Conservation (phyloP, 2,797 vertebrate species). For the Pagetopsis macropterus region DNA sequence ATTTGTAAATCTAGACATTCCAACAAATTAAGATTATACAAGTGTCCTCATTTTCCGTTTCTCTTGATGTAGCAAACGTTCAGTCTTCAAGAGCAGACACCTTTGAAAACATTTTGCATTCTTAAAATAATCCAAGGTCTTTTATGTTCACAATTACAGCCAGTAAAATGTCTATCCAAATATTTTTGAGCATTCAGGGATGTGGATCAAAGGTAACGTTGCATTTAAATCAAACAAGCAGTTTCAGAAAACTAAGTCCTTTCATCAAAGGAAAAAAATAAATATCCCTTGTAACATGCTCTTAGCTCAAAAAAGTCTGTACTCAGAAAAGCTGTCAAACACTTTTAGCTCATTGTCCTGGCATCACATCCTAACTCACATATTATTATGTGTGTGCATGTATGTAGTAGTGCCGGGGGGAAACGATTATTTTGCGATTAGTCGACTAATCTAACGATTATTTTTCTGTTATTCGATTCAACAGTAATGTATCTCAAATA, state of each 20-base stretch:
- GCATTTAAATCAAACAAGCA: slow-evolving; percentile 53
- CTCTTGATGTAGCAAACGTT: slow-evolving; percentile 3
- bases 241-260: slow-evolving; percentile 49
- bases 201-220: slow-evolving; percentile 41
- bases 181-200: slow-evolving; percentile 21
- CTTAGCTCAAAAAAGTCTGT: slow-evolving; percentile 50
- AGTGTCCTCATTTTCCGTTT: neutral
- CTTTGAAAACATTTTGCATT: slow-evolving; percentile 8
- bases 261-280: slow-evolving; percentile 49
- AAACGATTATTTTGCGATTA: no score
- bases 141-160: slow-evolving; percentile 19
- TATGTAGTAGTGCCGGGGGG: neutral
- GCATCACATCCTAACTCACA: neutral
- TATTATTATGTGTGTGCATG: neutral
- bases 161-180: slow-evolving; percentile 10
- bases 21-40: no score
- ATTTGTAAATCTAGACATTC: no score
- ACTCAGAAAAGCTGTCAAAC: slow-evolving; percentile 71
- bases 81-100: neutral
- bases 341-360: slow-evolving; percentile 50
- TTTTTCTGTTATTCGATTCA: no score
- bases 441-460: no score
- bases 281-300: slow-evolving; percentile 28
- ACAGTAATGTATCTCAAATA: no score
- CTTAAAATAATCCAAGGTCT: slow-evolving; percentile 32